A percentile compares a stretch with the other conserved stretches of the same genome.
Conservation (phyloP, 2,797 vertebrate species). For the Meda fulgida region DNA sequence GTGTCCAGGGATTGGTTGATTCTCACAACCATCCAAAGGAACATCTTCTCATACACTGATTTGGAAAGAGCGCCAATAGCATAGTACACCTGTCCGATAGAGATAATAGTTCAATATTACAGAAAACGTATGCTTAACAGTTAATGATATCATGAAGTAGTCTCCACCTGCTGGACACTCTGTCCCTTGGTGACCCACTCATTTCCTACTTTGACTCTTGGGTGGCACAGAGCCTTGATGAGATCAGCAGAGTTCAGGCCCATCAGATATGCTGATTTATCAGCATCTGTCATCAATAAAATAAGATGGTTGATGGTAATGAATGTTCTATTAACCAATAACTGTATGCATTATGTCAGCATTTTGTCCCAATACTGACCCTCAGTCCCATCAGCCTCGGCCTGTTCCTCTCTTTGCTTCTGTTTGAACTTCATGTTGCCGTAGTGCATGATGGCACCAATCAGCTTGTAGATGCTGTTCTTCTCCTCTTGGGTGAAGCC, state of each 20-base stretch:
- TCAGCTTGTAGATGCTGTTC: slow-evolving; percentile 84
- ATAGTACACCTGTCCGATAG: slow-evolving; percentile 66
- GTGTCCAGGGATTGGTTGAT: slow-evolving; percentile 81
- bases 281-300: slow-evolving; percentile 62
- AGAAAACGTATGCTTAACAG: no score
- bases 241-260: slow-evolving; percentile 76
- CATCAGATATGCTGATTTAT: slow-evolving; percentile 75
- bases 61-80: slow-evolving; percentile 73
- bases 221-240: slow-evolving; percentile 73
- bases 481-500: slow-evolving; percentile 86
- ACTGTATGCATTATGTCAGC: not conserved
- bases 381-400: slow-evolving; percentile 82
- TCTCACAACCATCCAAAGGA: slow-evolving; percentile 83
- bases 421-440: slow-evolving; percentile 91
- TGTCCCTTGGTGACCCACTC: slow-evolving; percentile 79
- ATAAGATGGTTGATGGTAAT: not conserved
- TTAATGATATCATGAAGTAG: not conserved
- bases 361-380: slow-evolving; percentile 44
- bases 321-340: not conserved
- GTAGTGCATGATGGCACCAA: slow-evolving; percentile 86
- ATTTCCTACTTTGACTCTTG: slow-evolving; percentile 77
- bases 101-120: not conserved
- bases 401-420: slow-evolving; percentile 85
- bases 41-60: slow-evolving; percentile 79
- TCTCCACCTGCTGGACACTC: slow-evolving; percentile 73